Evolutionary conservation across 1,140 invertebrate species (phyloP).

Genomic region (Drosophila subpulchrella): DNA sequence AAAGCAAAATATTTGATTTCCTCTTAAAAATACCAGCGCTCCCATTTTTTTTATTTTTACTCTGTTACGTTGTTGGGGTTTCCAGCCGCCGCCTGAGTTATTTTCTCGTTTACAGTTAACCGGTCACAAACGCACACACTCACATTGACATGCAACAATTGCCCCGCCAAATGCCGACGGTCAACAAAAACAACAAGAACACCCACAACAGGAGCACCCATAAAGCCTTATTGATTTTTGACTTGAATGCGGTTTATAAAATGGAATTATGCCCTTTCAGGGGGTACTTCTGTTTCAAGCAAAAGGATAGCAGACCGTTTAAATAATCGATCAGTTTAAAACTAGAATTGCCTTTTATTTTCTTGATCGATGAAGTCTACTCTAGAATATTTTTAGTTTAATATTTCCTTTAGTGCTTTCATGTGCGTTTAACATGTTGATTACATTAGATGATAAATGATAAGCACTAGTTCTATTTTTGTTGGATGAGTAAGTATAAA

Average conservation of each 20-base stretch:
- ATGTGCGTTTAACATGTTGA: background rate
- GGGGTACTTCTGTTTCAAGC: too few relatives aligned
- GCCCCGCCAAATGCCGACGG: slow-evolving; percentile 38
- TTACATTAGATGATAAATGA: background rate
- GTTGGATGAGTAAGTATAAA: too few relatives aligned
- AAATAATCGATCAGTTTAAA: background rate
- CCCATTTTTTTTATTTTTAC: slow-evolving; percentile 1
- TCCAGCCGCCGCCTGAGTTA: slow-evolving; percentile 29
- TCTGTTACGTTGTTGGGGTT: slow-evolving; percentile 21
- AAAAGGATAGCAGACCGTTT: too few relatives aligned
- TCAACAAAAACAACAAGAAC: slow-evolving; percentile 43
- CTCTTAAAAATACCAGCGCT: slow-evolving; percentile 23
- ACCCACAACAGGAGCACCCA: slow-evolving; percentile 26
- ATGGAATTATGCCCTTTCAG: slow-evolving; percentile 11
- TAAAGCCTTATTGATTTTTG: slow-evolving; percentile 62
- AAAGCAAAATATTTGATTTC: slow-evolving; percentile 39
- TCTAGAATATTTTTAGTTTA: too few relatives aligned
- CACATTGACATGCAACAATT: slow-evolving; percentile 51
- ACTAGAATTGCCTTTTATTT: too few relatives aligned
- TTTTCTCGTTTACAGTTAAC: slow-evolving; percentile 52
- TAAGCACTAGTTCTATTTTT: too few relatives aligned
- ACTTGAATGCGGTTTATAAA: slow-evolving; percentile 55
- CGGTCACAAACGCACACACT: slow-evolving; percentile 13
- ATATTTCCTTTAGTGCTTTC: background rate
- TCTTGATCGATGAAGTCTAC: too few relatives aligned